Base-by-base conservation (phyloP, 2,888 invertebrate species). In the Odontocerum albicorne region DNA sequence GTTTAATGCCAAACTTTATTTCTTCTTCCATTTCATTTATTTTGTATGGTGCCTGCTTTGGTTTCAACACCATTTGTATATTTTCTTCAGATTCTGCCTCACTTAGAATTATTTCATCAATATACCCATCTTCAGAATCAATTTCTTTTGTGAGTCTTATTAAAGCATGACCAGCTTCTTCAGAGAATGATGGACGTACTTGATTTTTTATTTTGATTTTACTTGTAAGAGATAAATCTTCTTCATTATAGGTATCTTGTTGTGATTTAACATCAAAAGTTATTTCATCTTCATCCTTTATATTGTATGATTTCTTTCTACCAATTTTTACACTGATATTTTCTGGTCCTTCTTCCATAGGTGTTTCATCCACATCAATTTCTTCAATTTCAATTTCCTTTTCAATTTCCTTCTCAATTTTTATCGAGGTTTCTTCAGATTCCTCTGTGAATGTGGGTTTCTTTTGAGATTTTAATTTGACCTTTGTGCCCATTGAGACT, bases 401-500 rank as follows among this genome's bases (percentile, higher is more conserved):
- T 63, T 69, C 70, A 49, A 72, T 67, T 50, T 72, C 71, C 61
- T 74, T 72, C n/a, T 70, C 69, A 21, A 72, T 17, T 38, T 68
- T 66, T 61, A 91, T 86, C 1, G 86, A 87, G 56, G 88, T 83
- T 75, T 90, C 90, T 50, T 86, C 85, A 13, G 86, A 80, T 72
- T 88, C 90, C 72, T 92, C 92, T 7, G 79, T 82, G 68, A 85
- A 90, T 1, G 89, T 88, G 53, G 84, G 82, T 49, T 85, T 85
- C 61, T 84, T 84, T 49, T 81, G 84, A 65, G 87, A 88, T 68
- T 87, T 90, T 4, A 92, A 66, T 71, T 87, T 88, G 1, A 92
- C 86, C 71, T 89, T 91, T 54, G 90, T 88, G 2, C 88, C 86
- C 86, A 92, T 87, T 4, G 90, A 89, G 63, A 92, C 87, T 73